Evolutionary conservation across 2,888 invertebrate genomes (phyloP), one percentile per base, ranked within the genome.

Genomic region (Spodoptera littoralis): DNA sequence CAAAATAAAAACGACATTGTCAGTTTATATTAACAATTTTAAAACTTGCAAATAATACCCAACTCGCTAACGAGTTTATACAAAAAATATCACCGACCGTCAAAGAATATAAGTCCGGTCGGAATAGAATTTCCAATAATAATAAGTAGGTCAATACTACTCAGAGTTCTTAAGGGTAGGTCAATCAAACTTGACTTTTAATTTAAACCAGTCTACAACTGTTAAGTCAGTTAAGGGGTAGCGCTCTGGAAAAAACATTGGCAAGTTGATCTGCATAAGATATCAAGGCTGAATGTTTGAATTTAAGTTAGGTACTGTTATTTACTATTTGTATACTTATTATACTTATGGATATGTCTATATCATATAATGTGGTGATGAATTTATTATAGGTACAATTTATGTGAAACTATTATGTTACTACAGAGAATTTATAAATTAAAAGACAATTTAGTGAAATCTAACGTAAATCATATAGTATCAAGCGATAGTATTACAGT

Each of bases 261-360:
- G 68, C 65, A 81, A 85, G 84, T 86, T 73, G 88, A 90, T 87
- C 84, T 89, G 83, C 87, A 88, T 90, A 87, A 89, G 89, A 88
- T 87, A 89, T 86, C 65, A 88, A 86, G 81, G 80, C 36, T 36
- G 8, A 9, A 36, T 9, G 6, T 6, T 8, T 36, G 6, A 36
- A 36, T 36, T 36, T 36, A 27, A 4, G 27, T 27, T 27, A 3
- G n/a, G n/a, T 5, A 5, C n/a, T n/a, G 27, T 27, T 27, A 27
- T 27, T 27, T 27, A 24, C n/a, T n/a, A n/a, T n/a, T n/a, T n/a
- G n/a, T n/a, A n/a, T n/a, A n/a, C n/a, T n/a, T n/a, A n/a, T n/a
- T n/a, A 18, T 18, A 18, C 18, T 18, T 18, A 1, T 18, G 2
- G 18, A 18, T 2, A 18, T 18, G 18, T 18, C 18, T 18, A 18